Base-by-base conservation (phyloP, 2,797 vertebrate genomes). In the Alca torda region DNA sequence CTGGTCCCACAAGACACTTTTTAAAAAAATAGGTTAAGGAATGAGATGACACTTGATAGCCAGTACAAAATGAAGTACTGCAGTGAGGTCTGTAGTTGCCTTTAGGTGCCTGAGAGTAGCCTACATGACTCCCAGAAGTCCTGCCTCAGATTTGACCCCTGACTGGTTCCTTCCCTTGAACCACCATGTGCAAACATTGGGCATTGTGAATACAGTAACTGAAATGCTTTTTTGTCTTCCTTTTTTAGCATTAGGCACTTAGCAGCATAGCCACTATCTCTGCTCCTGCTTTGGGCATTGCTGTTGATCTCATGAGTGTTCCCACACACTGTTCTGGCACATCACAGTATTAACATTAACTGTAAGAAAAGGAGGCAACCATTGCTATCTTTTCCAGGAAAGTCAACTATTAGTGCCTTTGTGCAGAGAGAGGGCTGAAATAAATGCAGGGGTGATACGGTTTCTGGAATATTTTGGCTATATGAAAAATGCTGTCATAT, bases 141-240 rank as follows among this genome's bases (percentile, higher is more conserved):
- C n/a, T 83, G 56, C 84, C 72, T 50, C 41, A 35, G 28, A 5
- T 43, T 61, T 79, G 50, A 23, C 4, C 68, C 69, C 26, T 60
- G 54, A 1, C 19, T 61, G 37, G 28, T 20, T 85, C 33, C 72
- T 88, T 69, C 15, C 78, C 23, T 56, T 39, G 50, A 53, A 13
- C 13, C n/a, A 15, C 9, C 50, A 9, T 1, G 9, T 67, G 69
- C 57, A 43, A 35, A 17, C 16, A 18, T 4, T 19, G 53, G 39
- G 15, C 21, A 6, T 3, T 21, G 24, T 33, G 53, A 56, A 12
- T 4, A 2, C 21, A 2, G 25, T 10, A n/a, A 10, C 2, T 53
- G 65, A 88, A 45, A 48, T 0, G 2, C 33, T 72, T 24, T 51
- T 78, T 46, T 31, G 7, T 35, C 25, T 13, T 8, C n/a, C 11